These are phyloP conservation scores for Kryptolebias ocellatus DNA, from an alignment of 2,797 vertebrate genomes.

Conservation along the genomic window DNA sequence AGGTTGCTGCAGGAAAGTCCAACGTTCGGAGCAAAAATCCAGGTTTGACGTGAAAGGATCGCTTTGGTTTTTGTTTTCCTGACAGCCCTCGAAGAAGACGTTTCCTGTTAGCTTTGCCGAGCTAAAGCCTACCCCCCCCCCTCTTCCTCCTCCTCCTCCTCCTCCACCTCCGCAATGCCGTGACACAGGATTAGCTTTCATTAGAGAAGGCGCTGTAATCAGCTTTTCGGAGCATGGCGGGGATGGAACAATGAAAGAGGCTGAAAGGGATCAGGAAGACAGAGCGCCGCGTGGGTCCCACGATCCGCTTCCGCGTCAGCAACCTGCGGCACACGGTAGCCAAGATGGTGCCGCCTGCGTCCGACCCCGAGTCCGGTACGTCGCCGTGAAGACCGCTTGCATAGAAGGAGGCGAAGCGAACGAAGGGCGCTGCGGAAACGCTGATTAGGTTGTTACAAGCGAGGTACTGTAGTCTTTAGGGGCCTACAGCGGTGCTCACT, in stretches of 20 bases:
- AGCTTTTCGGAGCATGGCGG: slow-evolving; percentile 75
- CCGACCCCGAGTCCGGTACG: neutral
- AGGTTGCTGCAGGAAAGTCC: neutral
- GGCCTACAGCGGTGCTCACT: too few species aligned
- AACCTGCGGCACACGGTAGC: slow-evolving; percentile 35
- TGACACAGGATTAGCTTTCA: slow-evolving; percentile 83
- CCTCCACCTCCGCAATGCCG: slow-evolving; percentile 61
- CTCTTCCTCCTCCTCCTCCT: neutral
- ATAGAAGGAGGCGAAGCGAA: too few species aligned
- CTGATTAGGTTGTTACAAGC: too few species aligned
- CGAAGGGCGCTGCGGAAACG: too few species aligned
- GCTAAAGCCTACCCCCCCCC: slow-evolving; percentile 37
- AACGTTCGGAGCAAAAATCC: slow-evolving; percentile 4
- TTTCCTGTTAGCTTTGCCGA: slow-evolving; percentile 62
- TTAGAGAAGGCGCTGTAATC: slow-evolving; percentile 79
- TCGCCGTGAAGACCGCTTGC: neutral
- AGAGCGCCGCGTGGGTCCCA: slow-evolving; percentile 38
- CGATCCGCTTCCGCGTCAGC: slow-evolving; percentile 21
- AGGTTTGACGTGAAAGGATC: slow-evolving; percentile 51
- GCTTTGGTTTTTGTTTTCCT: slow-evolving; percentile 54
- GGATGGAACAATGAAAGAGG: slow-evolving; percentile 71
- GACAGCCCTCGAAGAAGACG: slow-evolving; percentile 74
- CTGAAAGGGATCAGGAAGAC: slow-evolving; percentile 68
- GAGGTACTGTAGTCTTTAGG: too few species aligned
- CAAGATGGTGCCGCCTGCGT: slow-evolving; percentile 14